phyloP scores from a whole-genome alignment of 2,113 vertebrate species.

The Hippocampus comes region DNA sequence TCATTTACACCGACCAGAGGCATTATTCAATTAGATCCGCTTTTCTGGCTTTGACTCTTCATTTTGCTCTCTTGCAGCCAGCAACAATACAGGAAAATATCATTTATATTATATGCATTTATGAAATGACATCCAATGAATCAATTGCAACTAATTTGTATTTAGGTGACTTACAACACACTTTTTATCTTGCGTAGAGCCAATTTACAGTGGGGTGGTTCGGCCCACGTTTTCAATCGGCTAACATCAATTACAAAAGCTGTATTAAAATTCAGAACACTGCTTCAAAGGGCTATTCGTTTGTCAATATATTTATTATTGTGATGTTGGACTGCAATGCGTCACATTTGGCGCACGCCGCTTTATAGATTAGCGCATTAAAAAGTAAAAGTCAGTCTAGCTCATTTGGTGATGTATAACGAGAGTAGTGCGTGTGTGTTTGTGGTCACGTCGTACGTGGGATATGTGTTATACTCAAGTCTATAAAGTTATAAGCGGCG shows the following conservation, averaged over 20 bases:
- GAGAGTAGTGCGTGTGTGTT: slow-evolving; percentile 1
- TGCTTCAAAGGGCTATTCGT: not conserved
- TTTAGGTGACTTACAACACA: not conserved
- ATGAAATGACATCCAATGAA: slow-evolving; percentile 9
- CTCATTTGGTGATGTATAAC: slow-evolving; percentile 28
- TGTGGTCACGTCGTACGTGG: slow-evolving; percentile 32
- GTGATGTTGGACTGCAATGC: not conserved
- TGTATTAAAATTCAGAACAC: not conserved
- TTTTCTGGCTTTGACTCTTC: slow-evolving; percentile 42
- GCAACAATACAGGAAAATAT: not conserved
- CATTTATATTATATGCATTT: not conserved
- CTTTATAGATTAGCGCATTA: no score
- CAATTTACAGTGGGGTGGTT: not conserved
- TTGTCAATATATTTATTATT: not conserved
- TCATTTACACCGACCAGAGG: slow-evolving; percentile 74
- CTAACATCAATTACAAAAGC: no score
- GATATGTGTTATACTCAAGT: slow-evolving; percentile 25
- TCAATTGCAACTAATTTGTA: not conserved
- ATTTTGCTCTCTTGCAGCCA: slow-evolving; percentile 12
- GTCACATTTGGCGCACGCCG: not conserved
- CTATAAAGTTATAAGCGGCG: slow-evolving; percentile 30
- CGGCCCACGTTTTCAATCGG: not conserved
- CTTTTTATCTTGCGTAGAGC: not conserved
- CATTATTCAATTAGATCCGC: slow-evolving; percentile 74
- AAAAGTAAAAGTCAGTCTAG: slow-evolving; percentile 29